A percentile compares a stretch with the other conserved stretches of the same genome.
Conservation (phyloP, 1,140 invertebrate species). For the Papilio helenus region DNA sequence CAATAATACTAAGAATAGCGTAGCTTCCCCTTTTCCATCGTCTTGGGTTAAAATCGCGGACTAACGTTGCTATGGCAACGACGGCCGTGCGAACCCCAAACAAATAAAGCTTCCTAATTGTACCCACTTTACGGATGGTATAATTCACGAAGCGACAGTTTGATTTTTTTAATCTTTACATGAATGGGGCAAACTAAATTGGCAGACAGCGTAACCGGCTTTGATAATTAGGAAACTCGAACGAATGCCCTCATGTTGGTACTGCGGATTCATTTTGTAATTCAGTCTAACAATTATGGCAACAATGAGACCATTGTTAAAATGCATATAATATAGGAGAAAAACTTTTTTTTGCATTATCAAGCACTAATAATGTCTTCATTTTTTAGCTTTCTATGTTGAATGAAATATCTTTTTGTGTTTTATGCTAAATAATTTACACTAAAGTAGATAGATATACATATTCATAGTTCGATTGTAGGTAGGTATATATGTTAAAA, state of each 20-base stretch:
- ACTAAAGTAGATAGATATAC: neutral
- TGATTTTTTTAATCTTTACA: neutral
- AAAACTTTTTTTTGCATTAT: too few species aligned
- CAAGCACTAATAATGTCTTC: too few species aligned
- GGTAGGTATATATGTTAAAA: neutral
- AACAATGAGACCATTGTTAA: too few species aligned
- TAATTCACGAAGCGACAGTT: neutral
- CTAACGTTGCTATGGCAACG: slow-evolving; percentile 4
- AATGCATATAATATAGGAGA: too few species aligned
- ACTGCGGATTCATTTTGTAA: too few species aligned
- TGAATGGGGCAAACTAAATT: neutral
- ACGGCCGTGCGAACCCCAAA: neutral
- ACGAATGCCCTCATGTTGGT: too few species aligned
- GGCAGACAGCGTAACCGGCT: too few species aligned
- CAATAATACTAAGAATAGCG: neutral
- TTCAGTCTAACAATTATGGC: too few species aligned
- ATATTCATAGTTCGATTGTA: neutral
- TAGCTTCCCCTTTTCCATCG: neutral
- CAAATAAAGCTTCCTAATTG: slow-evolving; percentile 14
- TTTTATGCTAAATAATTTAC: neutral
- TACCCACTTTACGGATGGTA: neutral
- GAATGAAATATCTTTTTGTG: neutral
- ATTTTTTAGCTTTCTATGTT: too few species aligned
- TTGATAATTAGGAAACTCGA: too few species aligned
- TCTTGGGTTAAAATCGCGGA: neutral